Conservation (phyloP, 2,888 invertebrate species). For the Thymelicus sylvestris region DNA sequence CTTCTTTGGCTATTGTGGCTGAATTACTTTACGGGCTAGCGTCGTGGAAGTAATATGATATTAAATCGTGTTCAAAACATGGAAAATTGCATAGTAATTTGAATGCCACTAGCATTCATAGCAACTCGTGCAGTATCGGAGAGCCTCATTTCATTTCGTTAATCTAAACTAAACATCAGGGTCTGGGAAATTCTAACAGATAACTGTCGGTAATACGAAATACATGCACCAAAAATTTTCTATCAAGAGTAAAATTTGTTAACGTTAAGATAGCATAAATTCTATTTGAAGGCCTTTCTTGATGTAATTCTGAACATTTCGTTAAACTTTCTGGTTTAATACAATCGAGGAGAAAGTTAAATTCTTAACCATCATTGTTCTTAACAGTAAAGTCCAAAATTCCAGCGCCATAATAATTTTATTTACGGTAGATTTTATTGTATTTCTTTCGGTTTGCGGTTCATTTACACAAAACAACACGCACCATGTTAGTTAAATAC, state of each 20-base stretch:
- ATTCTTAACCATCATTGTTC: no score
- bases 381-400: no score
- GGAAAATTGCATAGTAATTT: slow-evolving; percentile 75
- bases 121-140: slow-evolving; percentile 49
- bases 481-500: no score
- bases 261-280: background rate
- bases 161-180: slow-evolving; percentile 58
- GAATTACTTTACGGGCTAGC: background rate
- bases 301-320: no score
- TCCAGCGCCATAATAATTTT: no score
- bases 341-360: no score
- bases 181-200: slow-evolving; percentile 55
- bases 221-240: slow-evolving; percentile 29
- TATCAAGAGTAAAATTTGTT: background rate
- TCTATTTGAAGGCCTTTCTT: no score
- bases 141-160: slow-evolving; percentile 59
- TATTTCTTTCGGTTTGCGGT: no score
- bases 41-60: slow-evolving; percentile 15
- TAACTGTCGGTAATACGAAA: slow-evolving; percentile 46
- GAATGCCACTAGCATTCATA: slow-evolving; percentile 59
- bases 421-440: no score
- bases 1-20: background rate
- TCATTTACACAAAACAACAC: no score
- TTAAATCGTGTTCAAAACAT: slow-evolving; percentile 51
- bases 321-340: no score